Conservation (phyloP, 2,888 invertebrate genomes). For the Brachyptera risi region DNA sequence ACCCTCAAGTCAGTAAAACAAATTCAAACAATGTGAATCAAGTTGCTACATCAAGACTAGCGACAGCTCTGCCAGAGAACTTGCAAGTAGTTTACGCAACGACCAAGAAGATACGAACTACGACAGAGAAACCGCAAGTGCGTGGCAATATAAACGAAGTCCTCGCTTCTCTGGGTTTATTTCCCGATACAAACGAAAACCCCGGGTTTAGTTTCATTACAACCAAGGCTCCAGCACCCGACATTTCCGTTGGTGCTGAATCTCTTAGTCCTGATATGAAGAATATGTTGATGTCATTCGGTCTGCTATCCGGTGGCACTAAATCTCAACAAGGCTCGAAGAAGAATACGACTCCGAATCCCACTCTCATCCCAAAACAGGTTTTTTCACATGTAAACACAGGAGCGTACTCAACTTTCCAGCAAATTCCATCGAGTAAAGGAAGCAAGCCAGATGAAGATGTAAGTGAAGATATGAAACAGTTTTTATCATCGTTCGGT, state of each 20-base stretch:
- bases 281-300: slow-evolving; percentile 29
- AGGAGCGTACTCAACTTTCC: slow-evolving; percentile 46
- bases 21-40: too few species aligned
- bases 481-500: slow-evolving; percentile 47
- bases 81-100: too few species aligned
- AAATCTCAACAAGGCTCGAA: slow-evolving; percentile 3
- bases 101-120: too few species aligned
- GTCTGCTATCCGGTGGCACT: slow-evolving; percentile 22
- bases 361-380: slow-evolving; percentile 26
- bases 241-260: slow-evolving; percentile 35
- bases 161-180: slow-evolving; percentile 47
- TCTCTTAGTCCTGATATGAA: slow-evolving; percentile 30
- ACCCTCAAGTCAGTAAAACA: too few species aligned
- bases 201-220: slow-evolving; percentile 36
- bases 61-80: too few species aligned
- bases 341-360: slow-evolving; percentile 19
- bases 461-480: slow-evolving; percentile 43
- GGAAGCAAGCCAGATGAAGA: slow-evolving; percentile 37
- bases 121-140: too few species aligned
- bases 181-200: slow-evolving; percentile 37
- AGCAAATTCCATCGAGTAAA: slow-evolving; percentile 42
- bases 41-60: too few species aligned
- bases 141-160: slow-evolving; percentile 44
- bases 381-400: slow-evolving; percentile 38
- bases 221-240: slow-evolving; percentile 27